Evolutionary conservation across 2,888 invertebrate species (phyloP).

Genomic region (Adelphocoris suturalis): DNA sequence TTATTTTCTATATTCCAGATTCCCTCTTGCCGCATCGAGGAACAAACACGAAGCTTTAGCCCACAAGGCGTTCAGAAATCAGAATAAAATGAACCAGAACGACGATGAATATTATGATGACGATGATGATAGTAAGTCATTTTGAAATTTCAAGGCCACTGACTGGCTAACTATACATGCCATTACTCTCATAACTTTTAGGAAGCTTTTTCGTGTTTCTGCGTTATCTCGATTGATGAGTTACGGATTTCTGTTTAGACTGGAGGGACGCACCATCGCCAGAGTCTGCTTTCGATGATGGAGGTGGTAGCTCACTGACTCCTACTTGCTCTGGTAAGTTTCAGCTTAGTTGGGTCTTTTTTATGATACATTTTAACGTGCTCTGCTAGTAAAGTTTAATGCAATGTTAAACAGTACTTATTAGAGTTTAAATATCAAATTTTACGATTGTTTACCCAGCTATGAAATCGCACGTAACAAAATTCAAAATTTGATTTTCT

Average conservation of each 20-base stretch:
- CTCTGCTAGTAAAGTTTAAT: no score
- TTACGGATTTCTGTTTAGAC: conserved; percentile 48
- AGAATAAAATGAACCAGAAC: conserved; percentile 40
- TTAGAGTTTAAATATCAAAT: no score
- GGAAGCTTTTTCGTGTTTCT: no score
- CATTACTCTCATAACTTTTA: no score
- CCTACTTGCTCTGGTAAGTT: conserved; percentile 71
- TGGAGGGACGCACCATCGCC: conserved; percentile 73
- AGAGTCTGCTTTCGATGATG: conserved; percentile 63
- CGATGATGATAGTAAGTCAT: conserved; percentile 59
- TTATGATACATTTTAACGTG: no score
- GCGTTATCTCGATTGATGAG: no score
- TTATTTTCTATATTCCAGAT: conserved; percentile 59
- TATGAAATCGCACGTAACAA: no score
- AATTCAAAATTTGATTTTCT: no score
- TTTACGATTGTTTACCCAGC: no score
- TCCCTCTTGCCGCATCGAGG: conserved; percentile 69
- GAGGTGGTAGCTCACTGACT: conserved; percentile 48
- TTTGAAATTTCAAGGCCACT: no score
- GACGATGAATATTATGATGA: conserved; percentile 69
- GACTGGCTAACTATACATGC: no score
- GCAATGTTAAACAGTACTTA: no score
- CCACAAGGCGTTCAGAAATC: conserved; percentile 66
- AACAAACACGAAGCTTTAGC: conserved; percentile 73
- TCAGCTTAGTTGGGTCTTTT: not conserved